A percentile compares a stretch with the other conserved stretches of the same genome.
Conservation (phyloP, 2,888 invertebrate species). For the Calliopum simillimum region DNA sequence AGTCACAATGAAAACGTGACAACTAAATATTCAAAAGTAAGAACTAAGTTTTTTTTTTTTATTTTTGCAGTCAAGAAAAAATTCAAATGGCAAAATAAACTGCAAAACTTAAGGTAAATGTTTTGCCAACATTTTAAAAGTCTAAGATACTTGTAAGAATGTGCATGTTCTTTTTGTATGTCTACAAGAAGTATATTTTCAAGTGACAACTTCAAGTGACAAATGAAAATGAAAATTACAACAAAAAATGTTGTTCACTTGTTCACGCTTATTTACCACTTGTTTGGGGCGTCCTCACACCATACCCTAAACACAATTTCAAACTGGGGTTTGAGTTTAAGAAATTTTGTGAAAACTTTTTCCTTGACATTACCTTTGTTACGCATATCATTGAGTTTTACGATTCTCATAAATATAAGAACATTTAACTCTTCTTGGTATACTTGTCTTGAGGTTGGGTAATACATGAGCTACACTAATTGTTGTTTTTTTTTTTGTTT, state of each 20-base stretch:
- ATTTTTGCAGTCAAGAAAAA: background rate
- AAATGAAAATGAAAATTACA: conserved; percentile 58
- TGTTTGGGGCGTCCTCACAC: background rate
- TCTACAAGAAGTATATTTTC: conserved; percentile 2
- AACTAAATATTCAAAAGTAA: conserved; percentile 37
- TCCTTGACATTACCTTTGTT: conserved; percentile 15
- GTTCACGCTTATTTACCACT: conserved; percentile 33
- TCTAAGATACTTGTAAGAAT: background rate
- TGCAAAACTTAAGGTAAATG: conserved; percentile 23
- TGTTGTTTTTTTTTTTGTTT: conserved; percentile 62
- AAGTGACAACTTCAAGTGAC: conserved; percentile 37
- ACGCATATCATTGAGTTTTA: conserved; percentile 62
- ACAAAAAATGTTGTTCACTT: conserved; percentile 41
- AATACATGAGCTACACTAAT: conserved; percentile 55
- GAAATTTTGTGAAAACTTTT: conserved; percentile 28
- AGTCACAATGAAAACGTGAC: conserved; percentile 61
- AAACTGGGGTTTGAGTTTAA: conserved; percentile 3
- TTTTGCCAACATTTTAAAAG: conserved; percentile 15
- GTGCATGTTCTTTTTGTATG: background rate
- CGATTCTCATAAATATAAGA: conserved; percentile 64
- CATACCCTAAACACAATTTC: background rate
- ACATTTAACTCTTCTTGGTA: conserved; percentile 60
- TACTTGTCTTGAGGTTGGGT: background rate
- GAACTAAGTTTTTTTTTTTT: background rate
- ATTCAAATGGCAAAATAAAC: conserved; percentile 10